phyloP scores from a whole-genome alignment of 2,888 invertebrate genomes.

The Neoitamus cyanurus region DNA sequence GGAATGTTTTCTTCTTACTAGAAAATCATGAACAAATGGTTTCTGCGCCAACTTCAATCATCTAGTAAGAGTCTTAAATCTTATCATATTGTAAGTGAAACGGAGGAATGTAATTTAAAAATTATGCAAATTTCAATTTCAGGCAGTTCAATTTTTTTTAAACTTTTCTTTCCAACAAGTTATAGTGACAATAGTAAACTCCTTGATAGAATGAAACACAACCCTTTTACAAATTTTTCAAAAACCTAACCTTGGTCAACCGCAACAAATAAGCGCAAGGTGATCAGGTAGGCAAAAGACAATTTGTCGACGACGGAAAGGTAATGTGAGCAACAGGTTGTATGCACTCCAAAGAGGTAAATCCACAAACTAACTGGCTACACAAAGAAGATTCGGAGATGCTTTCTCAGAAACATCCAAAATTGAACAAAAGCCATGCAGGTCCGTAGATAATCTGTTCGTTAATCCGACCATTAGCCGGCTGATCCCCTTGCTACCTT shows the following conservation, averaged over 20 bases:
- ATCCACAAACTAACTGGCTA: not conserved
- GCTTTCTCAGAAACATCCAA: not conserved
- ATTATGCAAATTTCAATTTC: too few relatives aligned
- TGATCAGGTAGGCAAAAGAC: not conserved
- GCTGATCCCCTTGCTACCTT: constrained; percentile 51
- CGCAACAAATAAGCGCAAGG: not conserved
- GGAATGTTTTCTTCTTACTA: too few relatives aligned
- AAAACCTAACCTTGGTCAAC: not conserved
- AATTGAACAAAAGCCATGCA: not conserved
- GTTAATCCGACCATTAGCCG: constrained; percentile 51
- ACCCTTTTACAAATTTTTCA: not conserved
- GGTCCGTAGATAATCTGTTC: constrained; percentile 48
- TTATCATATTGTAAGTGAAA: too few relatives aligned
- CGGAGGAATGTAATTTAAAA: too few relatives aligned
- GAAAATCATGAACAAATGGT: too few relatives aligned
- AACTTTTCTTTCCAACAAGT: too few relatives aligned
- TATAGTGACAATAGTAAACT: too few relatives aligned
- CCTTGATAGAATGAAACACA: not conserved
- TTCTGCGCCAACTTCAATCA: too few relatives aligned
- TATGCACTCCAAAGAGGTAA: not conserved
- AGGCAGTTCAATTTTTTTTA: too few relatives aligned
- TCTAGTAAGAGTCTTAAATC: too few relatives aligned
- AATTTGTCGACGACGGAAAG: not conserved
- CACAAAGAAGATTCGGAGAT: not conserved
- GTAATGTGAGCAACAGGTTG: not conserved